phyloP scores from a whole-genome alignment of 2,113 vertebrate genomes.

The Leptosomus discolor region DNA sequence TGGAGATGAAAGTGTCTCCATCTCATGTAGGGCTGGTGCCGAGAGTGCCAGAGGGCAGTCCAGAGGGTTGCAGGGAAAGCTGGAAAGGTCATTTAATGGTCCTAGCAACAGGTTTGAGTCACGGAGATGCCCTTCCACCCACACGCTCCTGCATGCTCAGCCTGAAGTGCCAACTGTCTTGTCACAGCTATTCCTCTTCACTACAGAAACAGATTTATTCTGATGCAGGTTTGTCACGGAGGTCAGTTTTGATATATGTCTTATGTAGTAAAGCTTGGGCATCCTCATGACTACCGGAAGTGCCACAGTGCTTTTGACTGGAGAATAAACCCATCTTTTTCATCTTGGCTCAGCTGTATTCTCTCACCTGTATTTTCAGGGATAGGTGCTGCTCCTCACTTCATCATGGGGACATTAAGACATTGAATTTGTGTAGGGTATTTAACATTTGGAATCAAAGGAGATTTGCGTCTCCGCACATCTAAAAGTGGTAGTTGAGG shows the following conservation, averaged over 20 bases:
- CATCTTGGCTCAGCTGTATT: background rate
- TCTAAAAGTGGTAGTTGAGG: background rate
- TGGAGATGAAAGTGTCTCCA: background rate
- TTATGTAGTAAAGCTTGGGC: background rate
- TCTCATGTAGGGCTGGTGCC: background rate
- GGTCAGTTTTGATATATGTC: background rate
- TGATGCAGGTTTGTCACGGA: background rate
- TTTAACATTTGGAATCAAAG: background rate
- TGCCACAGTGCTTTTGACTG: accelerated
- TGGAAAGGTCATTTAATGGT: background rate
- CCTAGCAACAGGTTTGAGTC: background rate
- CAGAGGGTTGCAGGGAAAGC: background rate
- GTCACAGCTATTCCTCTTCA: background rate
- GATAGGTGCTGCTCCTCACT: background rate
- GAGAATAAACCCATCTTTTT: background rate
- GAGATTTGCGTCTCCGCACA: background rate
- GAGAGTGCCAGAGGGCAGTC: background rate
- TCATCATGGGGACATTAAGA: background rate
- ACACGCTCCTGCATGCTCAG: background rate
- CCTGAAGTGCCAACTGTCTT: background rate
- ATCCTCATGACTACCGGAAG: background rate
- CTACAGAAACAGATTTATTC: background rate
- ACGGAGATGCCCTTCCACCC: background rate
- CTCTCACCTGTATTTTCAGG: background rate
- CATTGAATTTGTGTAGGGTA: background rate